These are phyloP conservation scores for Pandion haliaetus DNA, from an alignment of 2,113 vertebrate species.

Conservation along the genomic window DNA sequence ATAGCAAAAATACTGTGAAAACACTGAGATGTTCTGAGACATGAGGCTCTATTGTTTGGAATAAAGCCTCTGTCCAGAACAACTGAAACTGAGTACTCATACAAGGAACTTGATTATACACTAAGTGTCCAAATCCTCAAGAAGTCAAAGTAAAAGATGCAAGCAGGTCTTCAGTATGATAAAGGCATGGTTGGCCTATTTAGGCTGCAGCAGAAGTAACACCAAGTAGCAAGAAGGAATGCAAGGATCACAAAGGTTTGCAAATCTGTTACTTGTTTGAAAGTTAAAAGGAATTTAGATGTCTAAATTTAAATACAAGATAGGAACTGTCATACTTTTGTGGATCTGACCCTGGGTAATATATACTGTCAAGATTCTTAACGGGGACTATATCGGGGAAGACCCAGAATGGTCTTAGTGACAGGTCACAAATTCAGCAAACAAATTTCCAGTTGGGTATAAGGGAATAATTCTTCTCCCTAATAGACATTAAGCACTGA, in stretches of 20 bases:
- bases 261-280: neutral
- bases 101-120: neutral
- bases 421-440: neutral
- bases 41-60: neutral
- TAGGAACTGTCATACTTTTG: neutral
- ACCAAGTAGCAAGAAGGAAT: neutral
- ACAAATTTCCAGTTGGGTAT: neutral
- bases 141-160: neutral
- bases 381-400: neutral
- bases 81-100: neutral
- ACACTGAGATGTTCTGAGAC: neutral
- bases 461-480: neutral
- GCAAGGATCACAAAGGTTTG: neutral
- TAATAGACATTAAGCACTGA: neutral
- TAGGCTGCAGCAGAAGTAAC: neutral
- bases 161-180: neutral
- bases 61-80: neutral
- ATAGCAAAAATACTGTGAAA: neutral
- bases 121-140: neutral
- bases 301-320: neutral
- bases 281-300: neutral
- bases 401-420: neutral
- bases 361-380: neutral
- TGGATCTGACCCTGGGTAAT: neutral
- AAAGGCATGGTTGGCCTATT: neutral